Evolutionary conservation across 2,797 vertebrate species (phyloP).

Genomic region (Babyrousa celebensis): DNA sequence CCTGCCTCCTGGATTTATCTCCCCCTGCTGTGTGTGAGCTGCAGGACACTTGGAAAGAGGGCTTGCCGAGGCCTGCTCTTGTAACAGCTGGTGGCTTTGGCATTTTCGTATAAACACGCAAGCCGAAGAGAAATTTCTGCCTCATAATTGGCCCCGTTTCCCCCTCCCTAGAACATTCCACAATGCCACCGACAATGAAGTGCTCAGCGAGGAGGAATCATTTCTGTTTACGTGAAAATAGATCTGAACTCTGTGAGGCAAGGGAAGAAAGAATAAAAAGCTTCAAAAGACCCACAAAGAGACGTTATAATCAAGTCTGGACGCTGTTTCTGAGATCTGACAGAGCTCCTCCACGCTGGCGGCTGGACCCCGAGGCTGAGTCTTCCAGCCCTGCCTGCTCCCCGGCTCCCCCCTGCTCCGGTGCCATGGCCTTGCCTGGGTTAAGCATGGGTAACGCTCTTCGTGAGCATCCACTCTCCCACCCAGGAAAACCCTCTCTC

Average conservation of each 20-base stretch:
- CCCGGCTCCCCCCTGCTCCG: too few species aligned
- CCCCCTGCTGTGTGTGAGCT: conserved; percentile 38
- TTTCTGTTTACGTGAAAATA: conserved; percentile 79
- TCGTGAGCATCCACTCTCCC: not conserved
- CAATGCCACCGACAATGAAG: conserved; percentile 77
- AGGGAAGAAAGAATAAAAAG: conserved; percentile 69
- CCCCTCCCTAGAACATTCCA: conserved; percentile 70
- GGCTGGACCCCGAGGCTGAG: not conserved
- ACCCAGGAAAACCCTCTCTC: not conserved
- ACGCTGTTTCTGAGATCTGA: conserved; percentile 51
- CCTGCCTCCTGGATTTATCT: not conserved
- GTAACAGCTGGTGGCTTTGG: conserved; percentile 68
- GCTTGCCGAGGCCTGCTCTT: not conserved
- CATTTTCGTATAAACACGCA: conserved; percentile 72
- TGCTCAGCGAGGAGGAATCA: conserved; percentile 66
- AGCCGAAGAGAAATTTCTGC: conserved; percentile 13
- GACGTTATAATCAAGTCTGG: conserved; percentile 74
- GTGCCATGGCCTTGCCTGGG: not conserved
- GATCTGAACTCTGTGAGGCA: conserved; percentile 63
- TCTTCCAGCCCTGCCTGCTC: not conserved
- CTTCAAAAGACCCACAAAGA: conserved; percentile 76
- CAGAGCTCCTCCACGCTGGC: not conserved
- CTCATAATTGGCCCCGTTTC: conserved; percentile 44
- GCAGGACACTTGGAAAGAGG: conserved; percentile 10
- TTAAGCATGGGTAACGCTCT: not conserved